Conservation (phyloP, 2,113 vertebrate species). For the Colossoma macropomum region DNA sequence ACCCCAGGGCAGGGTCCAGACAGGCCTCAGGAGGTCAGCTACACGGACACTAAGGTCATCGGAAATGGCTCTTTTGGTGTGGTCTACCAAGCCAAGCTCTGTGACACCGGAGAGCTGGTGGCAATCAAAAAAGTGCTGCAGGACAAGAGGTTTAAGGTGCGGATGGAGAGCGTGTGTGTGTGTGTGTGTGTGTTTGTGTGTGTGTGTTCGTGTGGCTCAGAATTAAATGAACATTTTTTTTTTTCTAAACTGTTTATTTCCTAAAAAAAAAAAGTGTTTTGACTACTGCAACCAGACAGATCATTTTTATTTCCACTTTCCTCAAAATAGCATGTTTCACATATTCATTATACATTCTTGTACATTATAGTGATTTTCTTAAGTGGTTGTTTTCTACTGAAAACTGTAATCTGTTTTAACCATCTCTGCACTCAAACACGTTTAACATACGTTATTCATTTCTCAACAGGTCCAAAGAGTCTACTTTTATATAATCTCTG, state of each 20-base stretch:
- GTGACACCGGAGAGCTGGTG: conserved; percentile 88
- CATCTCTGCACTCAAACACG: too few species aligned
- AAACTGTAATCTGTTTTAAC: too few species aligned
- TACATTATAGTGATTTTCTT: too few species aligned
- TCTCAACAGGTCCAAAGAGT: too few species aligned
- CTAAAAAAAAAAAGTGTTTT: too few species aligned
- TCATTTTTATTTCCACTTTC: too few species aligned
- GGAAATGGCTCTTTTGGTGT: conserved; percentile 91
- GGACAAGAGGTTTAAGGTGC: conserved; percentile 92
- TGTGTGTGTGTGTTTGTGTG: too few species aligned
- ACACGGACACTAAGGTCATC: conserved; percentile 91
- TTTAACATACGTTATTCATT: too few species aligned
- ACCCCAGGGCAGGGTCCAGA: conserved; percentile 90
- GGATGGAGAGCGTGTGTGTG: conserved; percentile 15
- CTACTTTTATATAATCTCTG: not conserved
- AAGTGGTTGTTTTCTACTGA: too few species aligned
- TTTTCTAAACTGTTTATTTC: not conserved
- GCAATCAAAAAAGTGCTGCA: conserved; percentile 93
- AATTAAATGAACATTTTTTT: not conserved
- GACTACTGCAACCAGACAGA: too few species aligned
- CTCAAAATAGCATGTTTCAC: not conserved
- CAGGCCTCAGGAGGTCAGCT: conserved; percentile 90
- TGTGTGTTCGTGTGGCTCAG: too few species aligned
- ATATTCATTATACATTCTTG: not conserved
- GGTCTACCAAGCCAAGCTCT: conserved; percentile 91